Percentiles rank a stretch among this genome's conserved stretches.
phyloP scores from a whole-genome alignment of 2,113 vertebrate species.

The Amblyornis subalaris region DNA sequence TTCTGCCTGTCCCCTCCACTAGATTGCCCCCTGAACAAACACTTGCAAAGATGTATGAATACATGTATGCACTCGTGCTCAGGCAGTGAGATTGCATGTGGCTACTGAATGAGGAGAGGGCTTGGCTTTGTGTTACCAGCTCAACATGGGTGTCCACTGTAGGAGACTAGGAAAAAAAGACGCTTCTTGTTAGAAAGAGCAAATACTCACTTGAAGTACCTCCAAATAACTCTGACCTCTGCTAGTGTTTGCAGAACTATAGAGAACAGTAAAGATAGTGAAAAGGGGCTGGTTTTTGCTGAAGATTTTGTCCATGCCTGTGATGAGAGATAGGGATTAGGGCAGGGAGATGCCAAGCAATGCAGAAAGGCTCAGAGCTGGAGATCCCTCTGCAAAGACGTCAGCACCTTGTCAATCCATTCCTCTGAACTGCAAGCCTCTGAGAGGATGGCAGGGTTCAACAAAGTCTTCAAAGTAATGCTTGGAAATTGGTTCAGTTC shows the following conservation, averaged over 20 bases:
- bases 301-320: neutral
- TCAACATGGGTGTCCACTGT: fast-evolving
- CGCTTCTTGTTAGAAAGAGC: neutral
- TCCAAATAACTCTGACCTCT: neutral
- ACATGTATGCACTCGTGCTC: fast-evolving
- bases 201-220: neutral
- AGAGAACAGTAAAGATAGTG: neutral
- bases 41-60: too few relatives aligned
- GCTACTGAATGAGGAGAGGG: neutral
- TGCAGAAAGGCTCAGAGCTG: neutral
- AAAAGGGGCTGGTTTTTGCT: neutral
- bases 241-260: neutral
- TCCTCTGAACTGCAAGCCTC: neutral
- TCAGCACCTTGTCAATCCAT: neutral
- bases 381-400: neutral
- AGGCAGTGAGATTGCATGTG: neutral
- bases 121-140: neutral
- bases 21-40: neutral
- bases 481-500: neutral
- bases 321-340: neutral
- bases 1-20: neutral
- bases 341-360: neutral
- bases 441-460: neutral
- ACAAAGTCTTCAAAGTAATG: neutral
- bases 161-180: neutral